Base-by-base conservation (phyloP, 2,797 vertebrate species). In the Eremophila alpestris region DNA sequence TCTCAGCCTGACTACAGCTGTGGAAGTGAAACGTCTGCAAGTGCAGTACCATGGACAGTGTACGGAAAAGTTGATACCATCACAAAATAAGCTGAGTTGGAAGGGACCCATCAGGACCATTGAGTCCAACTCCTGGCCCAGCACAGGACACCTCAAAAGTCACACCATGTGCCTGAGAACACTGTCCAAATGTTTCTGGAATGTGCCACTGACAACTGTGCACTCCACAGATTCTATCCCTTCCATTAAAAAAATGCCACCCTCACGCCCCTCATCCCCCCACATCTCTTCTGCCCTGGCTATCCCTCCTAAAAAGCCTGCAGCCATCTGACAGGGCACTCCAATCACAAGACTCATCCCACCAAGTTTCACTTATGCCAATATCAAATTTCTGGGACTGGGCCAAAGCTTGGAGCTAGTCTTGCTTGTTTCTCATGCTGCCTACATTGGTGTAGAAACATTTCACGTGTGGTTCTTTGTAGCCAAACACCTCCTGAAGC, bases 21-120 rank as follows among this genome's bases (percentile, higher is more conserved):
- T 2, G 13, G 40, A 54, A 76, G 30, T 34, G 58, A 49, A 82
- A 29, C 0, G 11, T 19, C 69, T 49, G 49, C 32, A 81, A 55
- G 32, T 90, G 82, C 95, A 97, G 97, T 89, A 97, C 96, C 96
- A 97, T 95, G 96, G 96, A 97, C 95, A 97, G 96, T 49, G 97
- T 89, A 90, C 2, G 12, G 51, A 13, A 70, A 59, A 58, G 21
- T 16, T 43, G 16, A 46, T 0, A 29, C 23, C 76, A 38, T 11
- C 27, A 24, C 1, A 62, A 22, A 65, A 15, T 29, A 83, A 14
- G 5, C 21, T 9, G 9, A 65, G 9, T 27, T 27, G 10, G n/a
- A 83, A 83, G 21, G 16, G 12, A 58, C 41, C 41, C 9, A 46
- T 46, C 6, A 36, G 29, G 24, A 64, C 34, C 24, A 56, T 1